Base-by-base conservation (phyloP, 2,113 vertebrate genomes). In the Galbula dea region DNA sequence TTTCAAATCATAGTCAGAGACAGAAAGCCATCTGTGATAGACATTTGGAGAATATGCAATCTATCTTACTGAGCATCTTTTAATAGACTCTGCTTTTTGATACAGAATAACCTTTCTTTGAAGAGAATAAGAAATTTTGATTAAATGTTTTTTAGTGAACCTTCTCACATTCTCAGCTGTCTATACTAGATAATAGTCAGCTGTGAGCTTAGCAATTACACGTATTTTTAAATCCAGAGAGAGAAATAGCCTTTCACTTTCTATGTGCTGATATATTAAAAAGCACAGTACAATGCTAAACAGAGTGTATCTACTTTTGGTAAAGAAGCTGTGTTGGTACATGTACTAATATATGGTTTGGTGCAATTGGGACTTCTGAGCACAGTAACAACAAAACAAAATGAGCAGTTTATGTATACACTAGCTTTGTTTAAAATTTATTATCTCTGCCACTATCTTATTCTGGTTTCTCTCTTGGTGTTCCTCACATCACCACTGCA, bases 21-120 rank as follows among this genome's bases (percentile, higher is more conserved):
- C 76, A 95, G 93, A 96, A 89, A 95, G 62, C 93, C 93, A 97
- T 93, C 91, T 93, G 94, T 87, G 75, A 71, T 55, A 88, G 85
- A 83, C 85, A 78, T 94, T 94, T 96, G 94, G 86, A 90, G 95
- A 93, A 57, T 21, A 81, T 51, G 61, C 39, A 92, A 34, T 69
- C 37, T 81, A 73, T 87, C 89, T 75, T 82, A 80, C 12, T 77
- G 89, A 88, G 73, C 41, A 72, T 95, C 92, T 94, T 94, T 93
- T 93, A 95, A 94, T 91, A 93, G 90, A 80, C 27, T 83, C 49
- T 30, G 52, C 36, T 83, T 89, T 92, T 91, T 83, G 59, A 41
- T 83, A 41, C 32, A 48, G 72, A 49, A 72, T 85, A 92, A 86
- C 21, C 37, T 91, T 76, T 89, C 69, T 91, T 73, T 48, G 48